These are phyloP conservation scores for Emydura subglobosa DNA, from an alignment of 2,113 vertebrate species.

Conservation along the genomic window DNA sequence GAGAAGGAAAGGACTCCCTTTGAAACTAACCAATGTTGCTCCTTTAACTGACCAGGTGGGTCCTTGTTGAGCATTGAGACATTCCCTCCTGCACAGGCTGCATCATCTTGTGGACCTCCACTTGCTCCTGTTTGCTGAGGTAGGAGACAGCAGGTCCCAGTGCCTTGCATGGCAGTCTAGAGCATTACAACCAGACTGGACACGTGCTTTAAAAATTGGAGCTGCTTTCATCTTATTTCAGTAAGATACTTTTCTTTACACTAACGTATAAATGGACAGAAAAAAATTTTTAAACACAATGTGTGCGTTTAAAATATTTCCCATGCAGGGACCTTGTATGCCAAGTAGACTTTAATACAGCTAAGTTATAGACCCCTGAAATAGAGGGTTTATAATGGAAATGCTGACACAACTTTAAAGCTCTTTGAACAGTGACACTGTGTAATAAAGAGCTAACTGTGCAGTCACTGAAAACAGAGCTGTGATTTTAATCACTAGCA, in stretches of 20 bases:
- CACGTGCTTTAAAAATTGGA: fast-evolving
- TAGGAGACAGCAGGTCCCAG: neutral
- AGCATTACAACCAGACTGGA: fast-evolving
- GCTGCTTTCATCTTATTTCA: neutral
- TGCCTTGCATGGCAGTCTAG: neutral
- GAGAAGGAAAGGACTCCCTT: neutral
- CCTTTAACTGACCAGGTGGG: neutral
- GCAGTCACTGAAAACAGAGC: neutral
- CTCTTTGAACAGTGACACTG: neutral
- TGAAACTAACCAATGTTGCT: fast-evolving
- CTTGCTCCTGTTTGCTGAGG: neutral
- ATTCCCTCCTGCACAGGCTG: neutral
- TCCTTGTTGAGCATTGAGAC: neutral
- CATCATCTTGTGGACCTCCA: fast-evolving
- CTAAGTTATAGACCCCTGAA: neutral
- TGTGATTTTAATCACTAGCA: neutral
- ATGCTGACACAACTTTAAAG: neutral
- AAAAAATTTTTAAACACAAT: too few relatives aligned
- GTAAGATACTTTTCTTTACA: fast-evolving
- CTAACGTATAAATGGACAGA: fast-evolving
- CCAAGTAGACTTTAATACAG: neutral
- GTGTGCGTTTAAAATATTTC: neutral
- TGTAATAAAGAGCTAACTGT: neutral
- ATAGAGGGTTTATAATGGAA: neutral
- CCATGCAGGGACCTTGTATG: neutral